Evolutionary conservation across 2,113 vertebrate species (phyloP).

Genomic region (Silurus glanis): DNA sequence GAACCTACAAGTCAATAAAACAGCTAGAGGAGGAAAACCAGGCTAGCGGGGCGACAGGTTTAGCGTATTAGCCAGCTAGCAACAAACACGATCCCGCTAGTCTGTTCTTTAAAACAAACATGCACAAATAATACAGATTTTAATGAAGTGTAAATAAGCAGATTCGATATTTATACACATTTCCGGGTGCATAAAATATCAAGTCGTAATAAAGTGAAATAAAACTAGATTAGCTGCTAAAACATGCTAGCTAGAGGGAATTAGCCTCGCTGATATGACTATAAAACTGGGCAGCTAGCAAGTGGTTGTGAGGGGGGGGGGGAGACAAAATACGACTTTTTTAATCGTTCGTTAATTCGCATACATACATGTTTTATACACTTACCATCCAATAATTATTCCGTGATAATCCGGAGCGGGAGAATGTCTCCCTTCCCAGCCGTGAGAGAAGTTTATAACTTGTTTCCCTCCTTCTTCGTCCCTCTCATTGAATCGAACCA

Average conservation of each 20-base stretch:
- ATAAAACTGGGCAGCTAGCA: conserved; percentile 2
- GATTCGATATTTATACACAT: too few species aligned
- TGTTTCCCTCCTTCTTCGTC: conserved; percentile 63
- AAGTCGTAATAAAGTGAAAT: background rate
- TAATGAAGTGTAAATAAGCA: background rate
- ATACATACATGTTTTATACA: background rate
- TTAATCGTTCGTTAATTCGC: too few species aligned
- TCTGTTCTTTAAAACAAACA: background rate
- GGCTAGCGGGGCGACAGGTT: background rate
- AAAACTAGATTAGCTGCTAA: background rate
- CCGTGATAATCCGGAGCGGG: conserved; percentile 53
- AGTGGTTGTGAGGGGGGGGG: background rate
- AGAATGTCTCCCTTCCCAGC: conserved; percentile 62
- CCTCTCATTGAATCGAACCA: conserved; percentile 77
- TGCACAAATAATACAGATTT: background rate
- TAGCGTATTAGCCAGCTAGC: conserved; percentile 7
- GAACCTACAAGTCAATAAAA: background rate
- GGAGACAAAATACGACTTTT: background rate
- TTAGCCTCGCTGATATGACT: background rate
- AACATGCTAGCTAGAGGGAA: background rate
- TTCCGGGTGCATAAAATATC: background rate
- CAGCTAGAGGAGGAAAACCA: background rate
- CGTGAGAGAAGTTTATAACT: conserved; percentile 55
- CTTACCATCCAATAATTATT: conserved; percentile 43
- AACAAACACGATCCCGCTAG: background rate